phyloP scores from a whole-genome alignment of 2,888 invertebrate species.

The Tortricodes alternella region DNA sequence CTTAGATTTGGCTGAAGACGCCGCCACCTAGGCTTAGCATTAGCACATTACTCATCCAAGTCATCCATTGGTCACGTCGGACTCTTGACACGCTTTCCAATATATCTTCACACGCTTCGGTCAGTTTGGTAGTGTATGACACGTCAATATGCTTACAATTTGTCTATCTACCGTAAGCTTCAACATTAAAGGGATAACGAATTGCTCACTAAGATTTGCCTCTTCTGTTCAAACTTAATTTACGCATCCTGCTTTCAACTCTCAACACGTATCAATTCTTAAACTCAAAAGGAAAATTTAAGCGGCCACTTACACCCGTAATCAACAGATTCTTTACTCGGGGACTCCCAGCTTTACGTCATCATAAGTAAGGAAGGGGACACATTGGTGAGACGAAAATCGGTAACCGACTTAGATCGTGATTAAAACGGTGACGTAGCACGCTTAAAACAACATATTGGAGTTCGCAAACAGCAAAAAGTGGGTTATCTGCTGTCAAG shows the following conservation, averaged over 20 bases:
- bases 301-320: background rate
- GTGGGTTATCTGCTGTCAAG: conserved; percentile 36
- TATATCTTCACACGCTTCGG: conserved; percentile 36
- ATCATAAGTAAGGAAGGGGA: too few relatives aligned
- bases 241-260: background rate
- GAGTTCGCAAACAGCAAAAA: conserved; percentile 32
- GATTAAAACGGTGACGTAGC: conserved; percentile 5
- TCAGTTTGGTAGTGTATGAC: background rate
- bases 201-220: too few relatives aligned
- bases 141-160: too few relatives aligned
- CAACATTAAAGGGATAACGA: too few relatives aligned
- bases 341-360: too few relatives aligned
- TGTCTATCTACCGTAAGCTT: too few relatives aligned
- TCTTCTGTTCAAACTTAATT: background rate
- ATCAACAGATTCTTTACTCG: background rate
- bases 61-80: conserved; percentile 36
- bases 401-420: background rate
- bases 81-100: conserved; percentile 47
- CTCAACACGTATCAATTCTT: background rate
- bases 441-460: conserved; percentile 14
- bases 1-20: conserved; percentile 24
- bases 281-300: background rate
- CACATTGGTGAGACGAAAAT: too few relatives aligned
- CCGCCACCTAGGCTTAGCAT: conserved; percentile 4
- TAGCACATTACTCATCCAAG: conserved; percentile 30